A percentile compares a stretch with the other conserved stretches of the same genome.
These are phyloP conservation scores for Apis cerana DNA, from an alignment of 1,140 invertebrate species.

Conservation along the genomic window DNA sequence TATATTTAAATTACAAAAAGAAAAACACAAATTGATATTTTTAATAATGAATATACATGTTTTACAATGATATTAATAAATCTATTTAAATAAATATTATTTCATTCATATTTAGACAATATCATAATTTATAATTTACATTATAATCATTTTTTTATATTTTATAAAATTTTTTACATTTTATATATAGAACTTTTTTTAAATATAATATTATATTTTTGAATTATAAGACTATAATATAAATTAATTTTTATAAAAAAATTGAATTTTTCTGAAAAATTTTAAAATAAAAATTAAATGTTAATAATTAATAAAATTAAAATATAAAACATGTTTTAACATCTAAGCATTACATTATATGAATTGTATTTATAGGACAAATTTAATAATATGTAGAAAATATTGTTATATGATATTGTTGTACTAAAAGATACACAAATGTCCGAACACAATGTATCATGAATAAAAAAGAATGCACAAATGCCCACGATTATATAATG, in stretches of 20 bases:
- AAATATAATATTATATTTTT: not conserved
- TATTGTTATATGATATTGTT: conserved; percentile 25
- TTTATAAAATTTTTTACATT: not conserved
- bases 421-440: conserved; percentile 47
- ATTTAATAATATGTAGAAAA: conserved; percentile 18
- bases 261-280: conserved; percentile 18
- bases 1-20: conserved; percentile 12
- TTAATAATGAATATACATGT: not conserved
- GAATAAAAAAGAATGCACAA: conserved; percentile 55
- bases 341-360: not conserved
- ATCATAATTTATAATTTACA: not conserved
- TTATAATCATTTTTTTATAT: not conserved
- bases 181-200: not conserved
- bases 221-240: not conserved
- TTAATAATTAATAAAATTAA: conserved; percentile 15
- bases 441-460: conserved; percentile 50
- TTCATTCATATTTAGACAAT: not conserved
- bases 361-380: conserved; percentile 11
- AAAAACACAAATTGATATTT: conserved; percentile 14
- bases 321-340: not conserved
- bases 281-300: conserved; percentile 11
- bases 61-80: not conserved
- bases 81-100: conserved; percentile 11
- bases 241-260: not conserved
- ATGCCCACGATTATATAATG: conserved; percentile 49